A percentile compares a stretch with the other conserved stretches of the same genome.
These are phyloP conservation scores for Ophioninae sp. DNA, from an alignment of 2,888 invertebrate genomes.

Conservation along the genomic window DNA sequence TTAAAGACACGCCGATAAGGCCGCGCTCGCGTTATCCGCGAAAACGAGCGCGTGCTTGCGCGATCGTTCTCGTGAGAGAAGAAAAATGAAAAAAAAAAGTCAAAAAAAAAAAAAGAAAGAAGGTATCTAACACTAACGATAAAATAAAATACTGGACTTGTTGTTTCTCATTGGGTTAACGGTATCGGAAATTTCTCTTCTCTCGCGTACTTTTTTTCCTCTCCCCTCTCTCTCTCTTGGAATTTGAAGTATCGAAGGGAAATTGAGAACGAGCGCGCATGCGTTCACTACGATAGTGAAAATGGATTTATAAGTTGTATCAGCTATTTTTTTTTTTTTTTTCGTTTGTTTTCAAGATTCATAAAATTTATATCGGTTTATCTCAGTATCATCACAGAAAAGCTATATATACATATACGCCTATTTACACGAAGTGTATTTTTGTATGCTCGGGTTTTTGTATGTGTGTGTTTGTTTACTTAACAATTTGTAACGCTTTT, in stretches of 20 bases:
- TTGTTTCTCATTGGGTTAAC: constrained; percentile 52
- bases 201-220: constrained; percentile 7
- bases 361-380: constrained; percentile 67
- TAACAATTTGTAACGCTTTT: constrained; percentile 22
- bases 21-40: constrained; percentile 65
- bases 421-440: constrained; percentile 64
- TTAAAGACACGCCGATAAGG: constrained; percentile 69
- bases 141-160: constrained; percentile 51
- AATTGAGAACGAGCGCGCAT: constrained; percentile 49
- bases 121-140: constrained; percentile 6
- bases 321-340: constrained; percentile 60
- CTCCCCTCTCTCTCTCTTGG: constrained; percentile 22
- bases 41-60: constrained; percentile 31
- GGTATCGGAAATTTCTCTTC: constrained; percentile 2
- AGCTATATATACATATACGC: constrained; percentile 68
- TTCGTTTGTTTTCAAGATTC: constrained; percentile 54
- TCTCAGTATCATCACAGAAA: constrained; percentile 71
- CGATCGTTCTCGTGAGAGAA: constrained; percentile 15
- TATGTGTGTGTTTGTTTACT: constrained; percentile 4
- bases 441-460: constrained; percentile 3
- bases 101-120: constrained; percentile 7
- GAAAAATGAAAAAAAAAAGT: constrained; percentile 22
- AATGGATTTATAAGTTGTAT: constrained; percentile 61
- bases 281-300: constrained; percentile 63
- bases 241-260: not conserved